Base-by-base conservation (phyloP, 2,888 invertebrate species). In the Caenorhabditis angaria region DNA sequence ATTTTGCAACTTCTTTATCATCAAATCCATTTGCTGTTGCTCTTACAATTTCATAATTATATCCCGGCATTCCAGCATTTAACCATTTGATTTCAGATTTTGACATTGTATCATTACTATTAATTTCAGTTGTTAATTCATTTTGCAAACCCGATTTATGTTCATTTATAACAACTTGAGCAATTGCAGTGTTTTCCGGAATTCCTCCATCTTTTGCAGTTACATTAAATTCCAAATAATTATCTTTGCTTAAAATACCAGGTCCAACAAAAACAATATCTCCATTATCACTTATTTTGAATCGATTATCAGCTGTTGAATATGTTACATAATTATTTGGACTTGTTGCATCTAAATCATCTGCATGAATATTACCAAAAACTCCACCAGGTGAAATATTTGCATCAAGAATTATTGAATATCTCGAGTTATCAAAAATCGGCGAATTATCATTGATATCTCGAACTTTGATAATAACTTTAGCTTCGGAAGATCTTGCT, bases 401-500 rank as follows among this genome's bases (percentile, higher is more conserved):
- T 12, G 75, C 75, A 50, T 77, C 80, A 4, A 80, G 62, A 0
- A 73, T 69, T 18, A 80, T 62, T 0, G 77, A 72, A 24, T 77
- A 77, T 18, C 70, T 73, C 20, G 77, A 66, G 61, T 76, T 76
- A 10, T 73, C 61, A 62, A 80, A 80, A 0, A 73, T 62, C 10
- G 80, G 80, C 10, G 65, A 24, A 48, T 77, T 80, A 28, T 80
- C 80, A 51, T 80, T 80, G 25, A 75, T 63, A 27, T 80, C 80
- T 68, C 68, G 70, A 10, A 79, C 78, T 5, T 58, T 60, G 20
- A 79, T 72, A 3, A 60, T 62, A 12, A 79, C 62, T 12, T 32
- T 29, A 1, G 69, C 63, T n/a, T 56, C 65, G 20, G 64, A 60
- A 18, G 63, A 74, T 53, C 65, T 59, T 35, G 70, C 60, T 1